phyloP scores from a whole-genome alignment of 2,888 invertebrate genomes.

The Cantharis rufa region DNA sequence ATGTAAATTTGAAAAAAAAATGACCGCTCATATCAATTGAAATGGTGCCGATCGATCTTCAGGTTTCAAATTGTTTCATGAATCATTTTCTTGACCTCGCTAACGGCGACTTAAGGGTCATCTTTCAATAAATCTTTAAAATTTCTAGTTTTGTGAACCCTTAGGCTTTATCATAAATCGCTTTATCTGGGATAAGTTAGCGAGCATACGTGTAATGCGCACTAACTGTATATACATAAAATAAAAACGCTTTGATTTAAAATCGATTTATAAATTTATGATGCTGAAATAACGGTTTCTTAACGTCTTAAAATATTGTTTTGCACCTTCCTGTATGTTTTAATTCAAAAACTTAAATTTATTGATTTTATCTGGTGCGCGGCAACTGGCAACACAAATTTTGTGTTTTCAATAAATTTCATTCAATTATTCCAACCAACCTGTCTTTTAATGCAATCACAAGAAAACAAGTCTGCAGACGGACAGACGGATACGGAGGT shows the following conservation, averaged over 20 bases:
- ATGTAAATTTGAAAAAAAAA: too few species aligned
- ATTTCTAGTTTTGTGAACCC: background rate
- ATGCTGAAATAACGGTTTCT: background rate
- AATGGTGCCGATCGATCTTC: background rate
- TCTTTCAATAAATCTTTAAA: background rate
- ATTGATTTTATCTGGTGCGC: too few species aligned
- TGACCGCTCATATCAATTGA: background rate
- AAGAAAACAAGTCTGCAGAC: too few species aligned
- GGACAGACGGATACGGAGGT: too few species aligned
- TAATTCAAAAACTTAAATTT: too few species aligned
- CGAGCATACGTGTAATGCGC: background rate
- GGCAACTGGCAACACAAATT: too few species aligned
- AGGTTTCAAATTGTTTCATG: background rate
- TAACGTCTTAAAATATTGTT: too few species aligned
- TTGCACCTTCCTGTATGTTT: too few species aligned
- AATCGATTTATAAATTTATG: background rate
- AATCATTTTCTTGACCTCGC: background rate
- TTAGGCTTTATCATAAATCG: background rate
- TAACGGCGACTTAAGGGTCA: background rate
- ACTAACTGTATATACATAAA: background rate
- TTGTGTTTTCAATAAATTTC: too few species aligned
- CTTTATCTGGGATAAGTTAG: background rate
- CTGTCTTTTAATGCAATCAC: too few species aligned
- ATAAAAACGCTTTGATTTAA: background rate
- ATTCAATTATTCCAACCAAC: too few species aligned